Conservation (phyloP, 2,888 invertebrate species). For the Myathropa florea region DNA sequence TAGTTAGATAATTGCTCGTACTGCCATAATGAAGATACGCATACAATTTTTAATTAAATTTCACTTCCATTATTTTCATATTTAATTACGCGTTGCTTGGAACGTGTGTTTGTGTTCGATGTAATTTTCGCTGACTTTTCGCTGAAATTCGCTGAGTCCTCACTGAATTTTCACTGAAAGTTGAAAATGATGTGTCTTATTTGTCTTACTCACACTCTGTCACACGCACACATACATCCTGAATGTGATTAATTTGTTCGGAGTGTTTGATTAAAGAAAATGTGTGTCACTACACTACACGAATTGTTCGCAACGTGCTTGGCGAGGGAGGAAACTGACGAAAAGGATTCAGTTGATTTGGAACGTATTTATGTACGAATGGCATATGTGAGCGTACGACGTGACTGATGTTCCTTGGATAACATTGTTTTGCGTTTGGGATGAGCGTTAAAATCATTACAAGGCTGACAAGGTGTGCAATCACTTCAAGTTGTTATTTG, state of each 20-base stretch:
- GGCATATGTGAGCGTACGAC: background rate
- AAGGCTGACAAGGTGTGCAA: background rate
- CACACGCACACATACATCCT: background rate
- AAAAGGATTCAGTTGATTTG: background rate
- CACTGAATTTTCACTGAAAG: background rate
- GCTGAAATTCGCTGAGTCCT: slow-evolving; percentile 2
- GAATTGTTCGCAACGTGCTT: background rate
- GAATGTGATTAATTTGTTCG: background rate
- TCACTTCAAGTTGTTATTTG: background rate
- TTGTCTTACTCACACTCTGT: background rate
- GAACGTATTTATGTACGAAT: background rate
- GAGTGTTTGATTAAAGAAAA: background rate
- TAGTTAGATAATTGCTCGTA: slow-evolving; percentile 62
- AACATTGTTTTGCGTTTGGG: background rate
- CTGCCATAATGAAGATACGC: slow-evolving; percentile 51
- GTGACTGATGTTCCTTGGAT: background rate
- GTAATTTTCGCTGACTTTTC: slow-evolving; percentile 46
- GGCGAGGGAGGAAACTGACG: background rate
- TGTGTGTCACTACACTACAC: background rate
- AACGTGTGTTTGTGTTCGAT: background rate
- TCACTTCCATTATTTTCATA: slow-evolving; percentile 66
- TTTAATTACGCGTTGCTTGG: slow-evolving; percentile 57
- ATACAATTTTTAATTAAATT: slow-evolving; percentile 68
- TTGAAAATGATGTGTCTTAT: background rate
- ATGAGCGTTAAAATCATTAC: background rate